These are phyloP conservation scores for Carassius carassius DNA, from an alignment of 2,113 vertebrate species.

Conservation along the genomic window DNA sequence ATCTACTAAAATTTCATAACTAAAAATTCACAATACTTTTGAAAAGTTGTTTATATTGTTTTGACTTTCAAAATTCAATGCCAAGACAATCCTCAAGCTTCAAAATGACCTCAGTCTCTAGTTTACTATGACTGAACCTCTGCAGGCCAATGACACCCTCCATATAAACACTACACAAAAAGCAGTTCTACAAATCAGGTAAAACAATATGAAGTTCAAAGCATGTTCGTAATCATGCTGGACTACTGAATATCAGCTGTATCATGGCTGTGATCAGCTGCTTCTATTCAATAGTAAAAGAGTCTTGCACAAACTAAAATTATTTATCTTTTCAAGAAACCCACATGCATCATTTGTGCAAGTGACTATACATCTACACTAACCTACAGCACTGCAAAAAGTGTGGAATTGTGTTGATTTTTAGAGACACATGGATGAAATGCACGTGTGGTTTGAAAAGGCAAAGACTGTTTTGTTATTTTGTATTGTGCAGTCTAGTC, in stretches of 20 bases:
- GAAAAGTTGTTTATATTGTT: not conserved
- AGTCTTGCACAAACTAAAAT: not conserved
- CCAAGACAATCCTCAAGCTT: not conserved
- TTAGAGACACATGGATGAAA: not conserved
- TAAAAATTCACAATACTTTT: not conserved
- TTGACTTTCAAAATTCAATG: not conserved
- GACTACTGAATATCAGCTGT: not conserved
- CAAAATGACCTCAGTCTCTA: not conserved
- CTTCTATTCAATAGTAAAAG: not conserved
- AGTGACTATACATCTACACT: not conserved
- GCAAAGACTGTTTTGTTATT: not conserved
- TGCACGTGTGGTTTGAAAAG: not conserved
- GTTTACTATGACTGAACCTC: not conserved
- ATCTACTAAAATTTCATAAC: no score
- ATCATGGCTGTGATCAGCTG: not conserved
- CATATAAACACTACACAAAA: slow-evolving; percentile 20
- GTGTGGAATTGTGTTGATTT: not conserved
- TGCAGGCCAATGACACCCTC: not conserved
- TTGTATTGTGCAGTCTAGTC: slow-evolving; percentile 55
- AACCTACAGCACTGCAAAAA: not conserved
- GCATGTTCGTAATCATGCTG: not conserved
- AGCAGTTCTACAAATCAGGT: not conserved
- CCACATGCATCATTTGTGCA: not conserved
- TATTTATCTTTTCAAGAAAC: not conserved
- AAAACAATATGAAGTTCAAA: not conserved